Conservation (phyloP, 1,140 invertebrate species). For the Semibalanus balanoides region DNA sequence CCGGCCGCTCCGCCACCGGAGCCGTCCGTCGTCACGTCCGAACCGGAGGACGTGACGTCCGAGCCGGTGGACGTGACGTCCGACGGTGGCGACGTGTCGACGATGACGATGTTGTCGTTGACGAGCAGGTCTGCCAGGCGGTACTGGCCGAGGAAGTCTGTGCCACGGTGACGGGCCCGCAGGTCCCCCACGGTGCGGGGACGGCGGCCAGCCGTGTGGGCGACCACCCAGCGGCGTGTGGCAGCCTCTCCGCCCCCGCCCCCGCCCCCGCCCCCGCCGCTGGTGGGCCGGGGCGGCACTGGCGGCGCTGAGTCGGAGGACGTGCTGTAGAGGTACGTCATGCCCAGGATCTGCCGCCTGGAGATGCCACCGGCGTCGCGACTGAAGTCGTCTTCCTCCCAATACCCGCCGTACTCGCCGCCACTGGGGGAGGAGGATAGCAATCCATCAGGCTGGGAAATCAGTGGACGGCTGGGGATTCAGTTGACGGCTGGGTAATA, state of each 20-base stretch:
- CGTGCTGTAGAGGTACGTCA: not conserved
- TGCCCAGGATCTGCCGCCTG: not conserved
- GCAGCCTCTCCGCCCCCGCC: too few relatives aligned
- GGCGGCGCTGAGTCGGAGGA: too few relatives aligned
- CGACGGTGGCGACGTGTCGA: constrained; percentile 14
- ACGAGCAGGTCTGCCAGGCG: constrained; percentile 20
- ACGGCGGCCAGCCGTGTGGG: not conserved
- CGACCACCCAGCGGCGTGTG: not conserved
- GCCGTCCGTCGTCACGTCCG: not conserved
- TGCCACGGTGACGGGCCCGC: too few relatives aligned
- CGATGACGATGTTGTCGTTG: constrained; percentile 23
- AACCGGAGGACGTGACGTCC: not conserved
- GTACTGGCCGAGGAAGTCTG: not conserved
- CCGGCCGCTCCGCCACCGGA: not conserved
- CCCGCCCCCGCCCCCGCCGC: too few relatives aligned
- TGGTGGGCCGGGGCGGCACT: too few relatives aligned
- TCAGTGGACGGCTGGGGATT: too few relatives aligned
- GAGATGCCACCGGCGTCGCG: not conserved
- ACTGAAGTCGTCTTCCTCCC: not conserved
- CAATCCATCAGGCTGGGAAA: too few relatives aligned
- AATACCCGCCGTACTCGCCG: not conserved
- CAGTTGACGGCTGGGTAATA: too few relatives aligned
- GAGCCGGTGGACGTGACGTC: not conserved
- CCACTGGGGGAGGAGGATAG: not conserved
- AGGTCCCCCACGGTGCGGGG: not conserved